phyloP scores from a whole-genome alignment of 2,888 invertebrate species.

The Sycophila texana region DNA sequence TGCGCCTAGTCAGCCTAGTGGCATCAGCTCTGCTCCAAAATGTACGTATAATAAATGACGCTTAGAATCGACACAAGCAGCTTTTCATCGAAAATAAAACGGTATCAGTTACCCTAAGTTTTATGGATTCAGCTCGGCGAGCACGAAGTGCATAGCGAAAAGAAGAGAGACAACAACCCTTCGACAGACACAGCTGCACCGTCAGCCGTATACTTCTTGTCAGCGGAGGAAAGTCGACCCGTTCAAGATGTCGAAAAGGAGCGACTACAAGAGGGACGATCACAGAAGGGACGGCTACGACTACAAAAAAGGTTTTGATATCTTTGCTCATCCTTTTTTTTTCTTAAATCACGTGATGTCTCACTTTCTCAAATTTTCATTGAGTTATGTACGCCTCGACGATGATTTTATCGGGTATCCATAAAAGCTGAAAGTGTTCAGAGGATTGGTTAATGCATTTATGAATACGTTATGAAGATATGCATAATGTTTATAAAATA shows the following conservation, averaged over 20 bases:
- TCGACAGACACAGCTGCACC: background rate
- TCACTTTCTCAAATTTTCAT: constrained; percentile 20
- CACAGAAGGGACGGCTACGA: constrained; percentile 58
- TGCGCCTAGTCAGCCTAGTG: too few species aligned
- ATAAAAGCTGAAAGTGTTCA: constrained; percentile 5
- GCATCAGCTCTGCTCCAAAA: background rate
- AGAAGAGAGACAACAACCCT: background rate
- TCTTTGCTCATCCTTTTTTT: constrained; percentile 52
- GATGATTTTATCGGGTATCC: background rate
- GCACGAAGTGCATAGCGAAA: background rate
- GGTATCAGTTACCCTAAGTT: constrained; percentile 2
- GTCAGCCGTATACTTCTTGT: too few species aligned
- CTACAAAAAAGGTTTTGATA: constrained; percentile 73
- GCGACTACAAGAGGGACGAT: constrained; percentile 52
- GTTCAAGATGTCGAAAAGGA: constrained; percentile 50
- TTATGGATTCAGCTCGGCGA: constrained; percentile 12
- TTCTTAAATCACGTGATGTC: constrained; percentile 25
- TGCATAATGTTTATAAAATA: background rate
- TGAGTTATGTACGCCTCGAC: background rate
- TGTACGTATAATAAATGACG: constrained; percentile 53
- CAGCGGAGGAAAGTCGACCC: background rate
- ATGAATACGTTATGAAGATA: background rate
- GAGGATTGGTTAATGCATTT: background rate
- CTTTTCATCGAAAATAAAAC: constrained; percentile 14
- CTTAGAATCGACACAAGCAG: constrained; percentile 22